These are phyloP conservation scores for Propithecus deckenii DNA, from an alignment of 2,797 vertebrate genomes.

Conservation along the genomic window DNA sequence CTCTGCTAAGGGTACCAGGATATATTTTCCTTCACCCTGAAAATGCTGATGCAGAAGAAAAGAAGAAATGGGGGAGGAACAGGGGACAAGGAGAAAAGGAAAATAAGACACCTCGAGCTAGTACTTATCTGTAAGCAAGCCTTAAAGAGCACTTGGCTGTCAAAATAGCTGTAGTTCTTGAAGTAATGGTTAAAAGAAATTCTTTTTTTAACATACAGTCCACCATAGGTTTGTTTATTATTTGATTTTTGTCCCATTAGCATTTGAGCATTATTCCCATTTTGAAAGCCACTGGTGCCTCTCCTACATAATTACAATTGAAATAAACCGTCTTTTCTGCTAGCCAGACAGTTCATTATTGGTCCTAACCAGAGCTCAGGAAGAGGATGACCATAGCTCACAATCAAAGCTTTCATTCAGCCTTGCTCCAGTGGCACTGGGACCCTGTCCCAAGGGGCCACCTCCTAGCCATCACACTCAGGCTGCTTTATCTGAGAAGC, in stretches of 20 bases:
- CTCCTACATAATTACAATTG: not conserved
- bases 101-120: not conserved
- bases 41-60: not conserved
- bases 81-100: not conserved
- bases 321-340: not conserved
- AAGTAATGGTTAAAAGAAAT: not conserved
- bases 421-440: not conserved
- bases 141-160: not conserved
- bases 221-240: not conserved
- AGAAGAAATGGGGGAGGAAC: not conserved
- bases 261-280: not conserved
- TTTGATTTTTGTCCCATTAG: not conserved
- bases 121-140: not conserved
- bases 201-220: not conserved
- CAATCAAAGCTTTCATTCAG: conserved; percentile 66
- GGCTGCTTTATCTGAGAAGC: conserved; percentile 18
- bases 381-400: conserved; percentile 53
- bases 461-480: not conserved
- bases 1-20: not conserved
- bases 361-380: conserved; percentile 58
- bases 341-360: conserved; percentile 1
- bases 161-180: not conserved
- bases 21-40: not conserved
- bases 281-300: not conserved
- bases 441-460: not conserved